Conservation (phyloP, 2,113 vertebrate genomes). For the Synodontis membranacea region DNA sequence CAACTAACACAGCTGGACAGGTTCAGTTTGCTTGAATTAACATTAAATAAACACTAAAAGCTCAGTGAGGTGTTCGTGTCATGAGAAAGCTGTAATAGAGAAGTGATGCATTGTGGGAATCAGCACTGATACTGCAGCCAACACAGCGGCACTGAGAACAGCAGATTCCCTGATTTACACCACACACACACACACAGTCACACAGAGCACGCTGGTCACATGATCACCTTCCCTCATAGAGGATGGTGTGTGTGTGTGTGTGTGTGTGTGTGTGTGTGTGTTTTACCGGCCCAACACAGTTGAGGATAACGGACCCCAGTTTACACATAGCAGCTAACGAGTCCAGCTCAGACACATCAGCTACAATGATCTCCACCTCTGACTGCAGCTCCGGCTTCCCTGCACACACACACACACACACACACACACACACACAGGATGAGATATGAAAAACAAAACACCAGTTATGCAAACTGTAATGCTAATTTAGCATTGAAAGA, state of each 20-base stretch:
- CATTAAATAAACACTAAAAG: not conserved
- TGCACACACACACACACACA: conserved; percentile 55
- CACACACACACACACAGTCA: no score
- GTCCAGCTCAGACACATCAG: conserved; percentile 82
- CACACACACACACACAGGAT: not conserved
- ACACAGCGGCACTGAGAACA: no score
- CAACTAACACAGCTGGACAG: not conserved
- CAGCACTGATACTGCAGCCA: no score
- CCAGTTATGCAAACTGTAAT: no score
- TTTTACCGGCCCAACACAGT: conserved; percentile 91
- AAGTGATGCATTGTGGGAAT: not conserved
- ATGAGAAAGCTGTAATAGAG: not conserved
- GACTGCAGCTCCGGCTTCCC: conserved; percentile 80
- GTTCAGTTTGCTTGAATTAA: not conserved
- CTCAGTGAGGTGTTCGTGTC: not conserved
- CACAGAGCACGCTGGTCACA: not conserved
- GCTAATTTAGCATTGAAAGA: no score
- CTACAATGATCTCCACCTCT: conserved; percentile 85
- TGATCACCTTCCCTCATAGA: not conserved
- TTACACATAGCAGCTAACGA: conserved; percentile 89
- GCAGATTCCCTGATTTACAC: not conserved
- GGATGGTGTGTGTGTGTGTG: not conserved
- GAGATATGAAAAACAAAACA: no score
- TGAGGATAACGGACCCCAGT: conserved; percentile 87
- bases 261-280: not conserved